Conservation (phyloP, 2,113 vertebrate species). For the Nicator chloris region DNA sequence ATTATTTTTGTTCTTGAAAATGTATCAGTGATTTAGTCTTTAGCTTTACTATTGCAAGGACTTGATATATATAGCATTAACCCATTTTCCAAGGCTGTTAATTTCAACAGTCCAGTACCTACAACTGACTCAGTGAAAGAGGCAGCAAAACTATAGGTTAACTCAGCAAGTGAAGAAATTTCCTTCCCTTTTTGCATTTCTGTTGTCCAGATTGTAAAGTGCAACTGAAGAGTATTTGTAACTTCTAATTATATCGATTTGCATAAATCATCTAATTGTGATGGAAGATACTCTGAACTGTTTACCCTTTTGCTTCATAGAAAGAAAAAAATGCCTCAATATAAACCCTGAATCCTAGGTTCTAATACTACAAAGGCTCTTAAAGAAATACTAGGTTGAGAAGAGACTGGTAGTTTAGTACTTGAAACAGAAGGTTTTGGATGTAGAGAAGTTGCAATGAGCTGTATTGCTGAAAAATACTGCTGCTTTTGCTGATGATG, state of each 20-base stretch:
- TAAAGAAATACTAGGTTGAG: background rate
- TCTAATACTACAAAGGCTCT: background rate
- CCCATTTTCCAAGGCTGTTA: background rate
- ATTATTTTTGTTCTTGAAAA: background rate
- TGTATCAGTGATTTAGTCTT: background rate
- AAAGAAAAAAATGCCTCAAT: constrained; percentile 13
- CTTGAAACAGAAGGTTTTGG: background rate
- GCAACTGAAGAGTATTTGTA: background rate
- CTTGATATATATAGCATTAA: background rate
- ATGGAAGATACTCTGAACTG: background rate
- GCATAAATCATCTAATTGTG: background rate
- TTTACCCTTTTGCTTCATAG: background rate
- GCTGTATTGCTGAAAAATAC: background rate
- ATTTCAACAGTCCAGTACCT: background rate
- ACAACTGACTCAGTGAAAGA: background rate
- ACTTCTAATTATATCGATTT: background rate
- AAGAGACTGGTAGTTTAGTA: background rate
- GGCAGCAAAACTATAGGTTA: background rate
- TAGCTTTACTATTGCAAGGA: background rate
- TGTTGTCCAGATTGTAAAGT: background rate
- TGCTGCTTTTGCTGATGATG: background rate
- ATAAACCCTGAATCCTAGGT: background rate
- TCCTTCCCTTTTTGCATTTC: background rate
- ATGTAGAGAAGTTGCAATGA: background rate
- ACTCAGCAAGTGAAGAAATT: background rate